phyloP scores from a whole-genome alignment of 1,140 invertebrate genomes.

The Anagrus nilaparvatae region DNA sequence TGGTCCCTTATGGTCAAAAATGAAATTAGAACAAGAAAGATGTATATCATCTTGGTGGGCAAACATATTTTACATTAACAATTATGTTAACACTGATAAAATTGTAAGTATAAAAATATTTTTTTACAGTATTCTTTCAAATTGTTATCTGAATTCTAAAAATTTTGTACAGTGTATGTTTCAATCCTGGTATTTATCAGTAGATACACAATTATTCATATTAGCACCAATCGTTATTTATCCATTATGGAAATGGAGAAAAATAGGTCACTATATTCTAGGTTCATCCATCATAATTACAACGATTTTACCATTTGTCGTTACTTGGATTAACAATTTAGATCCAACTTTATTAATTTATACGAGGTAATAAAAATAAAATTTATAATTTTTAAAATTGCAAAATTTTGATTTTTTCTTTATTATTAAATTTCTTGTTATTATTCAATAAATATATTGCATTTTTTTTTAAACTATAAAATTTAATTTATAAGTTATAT shows the following conservation, averaged over 20 bases:
- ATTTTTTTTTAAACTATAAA: too few species aligned
- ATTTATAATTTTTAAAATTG: conserved; percentile 14
- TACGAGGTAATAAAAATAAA: conserved; percentile 46
- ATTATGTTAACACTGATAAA: conserved; percentile 59
- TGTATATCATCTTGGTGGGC: conserved; percentile 73
- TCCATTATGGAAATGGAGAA: conserved; percentile 54
- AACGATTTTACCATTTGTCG: conserved; percentile 48
- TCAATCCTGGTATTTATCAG: conserved; percentile 83
- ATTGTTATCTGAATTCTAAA: not conserved
- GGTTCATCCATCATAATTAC: conserved; percentile 43
- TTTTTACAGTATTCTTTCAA: not conserved
- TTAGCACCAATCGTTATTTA: conserved; percentile 67
- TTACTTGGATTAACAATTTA: conserved; percentile 48
- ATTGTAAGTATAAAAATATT: conserved; percentile 40
- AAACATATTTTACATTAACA: conserved; percentile 77
- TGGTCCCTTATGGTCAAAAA: conserved; percentile 56
- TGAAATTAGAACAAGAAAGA: conserved; percentile 49
- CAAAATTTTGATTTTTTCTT: not conserved
- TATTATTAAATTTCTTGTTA: not conserved
- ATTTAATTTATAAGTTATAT: too few species aligned
- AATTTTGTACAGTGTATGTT: conserved; percentile 63
- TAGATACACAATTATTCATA: conserved; percentile 78
- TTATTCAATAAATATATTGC: not conserved
- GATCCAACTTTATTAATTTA: conserved; percentile 57
- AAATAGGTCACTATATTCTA: conserved; percentile 48